These are phyloP conservation scores for Labeo catla DNA, from an alignment of 2,113 vertebrate species.

Conservation along the genomic window DNA sequence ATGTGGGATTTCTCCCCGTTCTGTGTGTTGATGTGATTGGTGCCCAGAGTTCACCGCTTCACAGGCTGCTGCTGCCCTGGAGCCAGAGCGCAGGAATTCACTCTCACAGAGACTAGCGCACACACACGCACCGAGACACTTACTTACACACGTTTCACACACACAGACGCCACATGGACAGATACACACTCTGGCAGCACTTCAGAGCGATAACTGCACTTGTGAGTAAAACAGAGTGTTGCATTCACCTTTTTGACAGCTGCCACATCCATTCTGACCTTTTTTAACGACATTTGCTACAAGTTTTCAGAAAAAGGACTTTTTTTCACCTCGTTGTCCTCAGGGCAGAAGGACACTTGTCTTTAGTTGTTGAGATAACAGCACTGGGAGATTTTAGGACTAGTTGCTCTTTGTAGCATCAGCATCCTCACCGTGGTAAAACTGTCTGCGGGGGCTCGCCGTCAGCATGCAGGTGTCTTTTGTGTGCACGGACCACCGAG, in stretches of 20 bases:
- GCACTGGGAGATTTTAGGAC: conserved; percentile 16
- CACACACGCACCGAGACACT: conserved; percentile 17
- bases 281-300: background rate
- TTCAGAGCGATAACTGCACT: conserved; percentile 20
- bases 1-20: conserved; percentile 47
- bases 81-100: conserved; percentile 36
- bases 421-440: conserved; percentile 2
- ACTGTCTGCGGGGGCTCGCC: conserved; percentile 8
- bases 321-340: background rate
- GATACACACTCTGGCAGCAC: conserved; percentile 13
- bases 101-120: conserved; percentile 28
- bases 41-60: conserved; percentile 42
- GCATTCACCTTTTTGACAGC: conserved; percentile 22
- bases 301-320: background rate
- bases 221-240: conserved; percentile 21
- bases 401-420: background rate
- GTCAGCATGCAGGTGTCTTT: conserved; percentile 93
- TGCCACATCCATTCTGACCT: conserved; percentile 6
- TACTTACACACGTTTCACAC: background rate
- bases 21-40: conserved; percentile 52
- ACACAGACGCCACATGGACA: conserved; percentile 4
- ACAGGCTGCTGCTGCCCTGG: conserved; percentile 36
- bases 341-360: background rate
- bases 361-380: background rate
- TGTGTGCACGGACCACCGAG: conserved; percentile 92